phyloP scores from a whole-genome alignment of 2,888 invertebrate species.

The Meganola albula region DNA sequence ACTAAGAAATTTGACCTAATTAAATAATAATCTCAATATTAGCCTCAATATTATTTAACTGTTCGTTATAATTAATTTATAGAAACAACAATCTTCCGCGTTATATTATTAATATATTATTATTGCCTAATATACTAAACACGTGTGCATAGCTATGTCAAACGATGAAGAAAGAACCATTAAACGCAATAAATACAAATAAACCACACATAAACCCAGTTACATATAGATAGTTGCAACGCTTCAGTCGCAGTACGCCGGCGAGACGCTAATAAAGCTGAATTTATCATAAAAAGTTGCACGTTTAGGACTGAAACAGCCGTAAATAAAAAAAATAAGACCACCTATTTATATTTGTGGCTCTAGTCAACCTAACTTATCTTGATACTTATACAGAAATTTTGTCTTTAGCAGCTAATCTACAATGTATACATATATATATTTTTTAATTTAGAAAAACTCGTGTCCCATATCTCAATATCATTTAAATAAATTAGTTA shows the following conservation, averaged over 20 bases:
- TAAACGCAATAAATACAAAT: constrained; percentile 44
- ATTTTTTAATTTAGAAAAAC: too few relatives aligned
- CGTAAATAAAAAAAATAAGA: constrained; percentile 71
- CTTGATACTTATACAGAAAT: constrained; percentile 47
- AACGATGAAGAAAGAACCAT: constrained; percentile 40
- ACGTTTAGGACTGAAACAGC: constrained; percentile 65
- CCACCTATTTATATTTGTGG: constrained; percentile 66
- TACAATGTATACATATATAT: too few relatives aligned
- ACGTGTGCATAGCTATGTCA: constrained; percentile 32
- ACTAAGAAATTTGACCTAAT: too few relatives aligned
- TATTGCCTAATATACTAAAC: constrained; percentile 25
- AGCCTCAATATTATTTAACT: too few relatives aligned
- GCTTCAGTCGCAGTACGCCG: constrained; percentile 43
- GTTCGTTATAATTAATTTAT: too few relatives aligned
- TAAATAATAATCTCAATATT: too few relatives aligned
- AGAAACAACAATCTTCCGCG: too few relatives aligned
- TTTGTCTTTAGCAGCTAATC: too few relatives aligned
- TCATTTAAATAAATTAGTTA: too few relatives aligned
- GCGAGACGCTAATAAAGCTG: constrained; percentile 53
- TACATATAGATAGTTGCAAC: constrained; percentile 36
- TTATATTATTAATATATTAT: constrained; percentile 31
- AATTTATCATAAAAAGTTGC: constrained; percentile 72
- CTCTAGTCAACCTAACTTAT: constrained; percentile 22
- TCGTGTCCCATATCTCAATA: too few relatives aligned
- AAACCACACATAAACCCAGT: constrained; percentile 54